Evolutionary conservation across 2,888 invertebrate species (phyloP).

Genomic region (Myathropa florea): DNA sequence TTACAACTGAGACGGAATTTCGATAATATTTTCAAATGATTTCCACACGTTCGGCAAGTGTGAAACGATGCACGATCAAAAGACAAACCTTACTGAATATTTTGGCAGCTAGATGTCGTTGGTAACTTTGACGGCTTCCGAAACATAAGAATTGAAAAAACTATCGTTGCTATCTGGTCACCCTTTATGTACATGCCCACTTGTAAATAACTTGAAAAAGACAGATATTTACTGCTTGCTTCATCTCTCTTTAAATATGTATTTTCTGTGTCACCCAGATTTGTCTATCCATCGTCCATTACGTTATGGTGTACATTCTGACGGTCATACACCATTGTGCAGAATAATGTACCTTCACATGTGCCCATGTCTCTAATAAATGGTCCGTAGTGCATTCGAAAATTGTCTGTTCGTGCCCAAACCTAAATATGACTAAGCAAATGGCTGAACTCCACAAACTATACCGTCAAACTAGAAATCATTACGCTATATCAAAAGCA

Average conservation of each 20-base stretch:
- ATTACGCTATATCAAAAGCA: conserved; percentile 65
- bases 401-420: conserved; percentile 61
- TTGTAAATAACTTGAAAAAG: background rate
- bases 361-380: conserved; percentile 33
- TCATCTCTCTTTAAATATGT: background rate
- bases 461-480: conserved; percentile 30
- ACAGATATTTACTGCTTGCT: background rate
- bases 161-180: too few species aligned
- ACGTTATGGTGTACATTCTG: background rate
- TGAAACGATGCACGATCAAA: too few species aligned
- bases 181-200: background rate
- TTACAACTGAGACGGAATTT: too few species aligned
- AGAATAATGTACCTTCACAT: conserved; percentile 45
- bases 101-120: too few species aligned
- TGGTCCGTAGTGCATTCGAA: conserved; percentile 52
- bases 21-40: too few species aligned
- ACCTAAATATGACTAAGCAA: conserved; percentile 26
- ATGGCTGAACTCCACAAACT: background rate
- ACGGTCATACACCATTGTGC: conserved; percentile 59
- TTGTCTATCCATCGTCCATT: conserved; percentile 24
- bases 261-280: conserved; percentile 34
- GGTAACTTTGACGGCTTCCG: too few species aligned
- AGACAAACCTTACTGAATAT: too few species aligned
- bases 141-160: too few species aligned
- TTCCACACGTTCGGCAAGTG: too few species aligned